Evolutionary conservation across 2,797 vertebrate species (phyloP), one percentile per base, ranked within the genome.

Genomic region (Paedocypris micromegethes): DNA sequence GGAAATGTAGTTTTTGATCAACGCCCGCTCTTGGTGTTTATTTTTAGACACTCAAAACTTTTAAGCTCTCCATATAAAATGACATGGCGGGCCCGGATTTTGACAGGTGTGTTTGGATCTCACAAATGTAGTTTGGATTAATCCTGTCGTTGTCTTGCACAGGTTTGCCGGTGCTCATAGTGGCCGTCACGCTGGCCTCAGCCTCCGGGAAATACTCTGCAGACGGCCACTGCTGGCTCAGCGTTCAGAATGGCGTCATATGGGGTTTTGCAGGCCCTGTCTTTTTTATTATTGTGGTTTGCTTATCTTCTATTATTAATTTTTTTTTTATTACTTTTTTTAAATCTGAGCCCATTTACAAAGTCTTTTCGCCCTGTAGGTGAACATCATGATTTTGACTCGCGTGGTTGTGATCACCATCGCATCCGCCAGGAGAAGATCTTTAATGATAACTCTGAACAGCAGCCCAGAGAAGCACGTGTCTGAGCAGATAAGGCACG

Each of bases 251-350:
- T 5, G 90, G 90, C 0, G 81, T 91, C 4, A 91, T 91, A 72
- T 92, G 91, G 90, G 88, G 89, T 58, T 91, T 92, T 9, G 87
- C 86, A n/a, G 90, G 91, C 5, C 91, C 90, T 0, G 90, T 92
- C 76, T 88, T 92, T 81, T 91, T 91, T 74, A 91, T 91, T 76
- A 89, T 91, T 54, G 89, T 86, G 89, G 91, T 92, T 59, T 47
- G 44, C 49, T 38, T 3, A 5, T 23, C 23, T 23, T 23, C 23
- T 23, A 23, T 23, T 23, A 23, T 23, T 23, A 1, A 23, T 23
- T 23, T 23, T 23, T 23, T 23, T 23, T 23, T 23, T 23, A 47
- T n/a, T 48, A 6, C 41, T 5, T 37, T 9, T 40, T 40, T 5
- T 3, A 4, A 9, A 8, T 9, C 9, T 41, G 5, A 43, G 5